phyloP scores from a whole-genome alignment of 2,888 invertebrate species.

The Abrostola triplasia region DNA sequence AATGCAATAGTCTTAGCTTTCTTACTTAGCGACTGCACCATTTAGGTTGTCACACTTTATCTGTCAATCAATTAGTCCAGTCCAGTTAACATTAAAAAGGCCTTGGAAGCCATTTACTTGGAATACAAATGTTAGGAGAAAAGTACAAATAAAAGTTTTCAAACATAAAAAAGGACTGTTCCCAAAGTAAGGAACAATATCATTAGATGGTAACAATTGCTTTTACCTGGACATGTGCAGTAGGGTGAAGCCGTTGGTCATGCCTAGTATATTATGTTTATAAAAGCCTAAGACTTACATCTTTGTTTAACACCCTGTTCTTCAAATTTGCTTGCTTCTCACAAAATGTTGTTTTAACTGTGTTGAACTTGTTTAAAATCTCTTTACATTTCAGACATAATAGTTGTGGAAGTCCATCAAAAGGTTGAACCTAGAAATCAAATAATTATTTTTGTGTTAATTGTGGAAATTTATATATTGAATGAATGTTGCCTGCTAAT shows the following conservation, averaged over 20 bases:
- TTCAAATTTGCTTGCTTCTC: constrained; percentile 73
- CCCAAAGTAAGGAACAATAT: no score
- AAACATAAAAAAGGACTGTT: no score
- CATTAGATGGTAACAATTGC: no score
- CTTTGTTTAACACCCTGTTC: constrained; percentile 48
- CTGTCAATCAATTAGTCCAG: no score
- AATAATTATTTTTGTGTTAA: neutral
- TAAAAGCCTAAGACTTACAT: constrained; percentile 62
- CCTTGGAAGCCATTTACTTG: no score
- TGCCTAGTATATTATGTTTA: neutral
- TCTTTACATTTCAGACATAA: constrained; percentile 78
- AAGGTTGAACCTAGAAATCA: constrained; percentile 71
- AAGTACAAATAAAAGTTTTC: no score
- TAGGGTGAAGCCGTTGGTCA: neutral
- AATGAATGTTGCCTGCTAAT: neutral
- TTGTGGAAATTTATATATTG: neutral
- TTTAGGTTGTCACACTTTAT: no score
- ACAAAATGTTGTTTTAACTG: constrained; percentile 66
- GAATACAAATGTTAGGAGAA: no score
- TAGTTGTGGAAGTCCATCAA: constrained; percentile 82
- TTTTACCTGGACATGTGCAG: no score
- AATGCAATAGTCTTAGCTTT: no score
- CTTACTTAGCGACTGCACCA: no score
- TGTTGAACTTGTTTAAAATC: constrained; percentile 65
- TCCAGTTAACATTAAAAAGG: no score